Conservation (phyloP, 2,113 vertebrate species). For the Verasper variegatus region DNA sequence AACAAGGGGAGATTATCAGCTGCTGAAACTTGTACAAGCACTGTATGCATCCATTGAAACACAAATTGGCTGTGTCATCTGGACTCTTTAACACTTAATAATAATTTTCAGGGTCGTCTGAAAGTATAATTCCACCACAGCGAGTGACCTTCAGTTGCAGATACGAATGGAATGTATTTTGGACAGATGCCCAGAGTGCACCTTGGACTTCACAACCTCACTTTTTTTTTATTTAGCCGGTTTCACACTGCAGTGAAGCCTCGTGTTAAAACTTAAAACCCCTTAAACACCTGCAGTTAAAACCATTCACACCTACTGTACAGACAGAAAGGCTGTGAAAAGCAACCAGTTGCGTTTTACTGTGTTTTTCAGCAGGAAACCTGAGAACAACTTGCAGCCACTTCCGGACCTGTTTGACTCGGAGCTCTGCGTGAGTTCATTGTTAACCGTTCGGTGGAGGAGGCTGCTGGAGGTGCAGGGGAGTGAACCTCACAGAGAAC, state of each 20-base stretch:
- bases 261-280: too few relatives aligned
- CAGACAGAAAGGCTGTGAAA: neutral
- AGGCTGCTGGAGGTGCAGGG: slow-evolving; percentile 2
- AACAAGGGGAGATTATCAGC: slow-evolving; percentile 5
- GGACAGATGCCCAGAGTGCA: slow-evolving; percentile 58
- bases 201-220: slow-evolving; percentile 49
- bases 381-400: slow-evolving; percentile 64
- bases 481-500: slow-evolving; percentile 12
- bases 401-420: slow-evolving; percentile 68
- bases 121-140: slow-evolving; percentile 51
- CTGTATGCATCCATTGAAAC: slow-evolving; percentile 18
- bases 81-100: slow-evolving; percentile 1
- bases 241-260: neutral
- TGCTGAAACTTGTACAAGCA: slow-evolving; percentile 22
- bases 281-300: too few relatives aligned
- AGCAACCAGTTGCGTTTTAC: neutral
- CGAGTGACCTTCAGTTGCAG: slow-evolving; percentile 53
- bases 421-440: slow-evolving; percentile 50
- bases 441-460: slow-evolving; percentile 24
- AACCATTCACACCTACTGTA: too few relatives aligned
- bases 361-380: slow-evolving; percentile 74
- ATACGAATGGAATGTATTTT: slow-evolving; percentile 72
- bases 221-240: slow-evolving; percentile 33
- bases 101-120: slow-evolving; percentile 28
- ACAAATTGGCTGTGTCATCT: neutral